Evolutionary conservation across 2,888 invertebrate species (phyloP), one percentile per base, ranked within the genome.

Genomic region (Caenorhabditis angaria): DNA sequence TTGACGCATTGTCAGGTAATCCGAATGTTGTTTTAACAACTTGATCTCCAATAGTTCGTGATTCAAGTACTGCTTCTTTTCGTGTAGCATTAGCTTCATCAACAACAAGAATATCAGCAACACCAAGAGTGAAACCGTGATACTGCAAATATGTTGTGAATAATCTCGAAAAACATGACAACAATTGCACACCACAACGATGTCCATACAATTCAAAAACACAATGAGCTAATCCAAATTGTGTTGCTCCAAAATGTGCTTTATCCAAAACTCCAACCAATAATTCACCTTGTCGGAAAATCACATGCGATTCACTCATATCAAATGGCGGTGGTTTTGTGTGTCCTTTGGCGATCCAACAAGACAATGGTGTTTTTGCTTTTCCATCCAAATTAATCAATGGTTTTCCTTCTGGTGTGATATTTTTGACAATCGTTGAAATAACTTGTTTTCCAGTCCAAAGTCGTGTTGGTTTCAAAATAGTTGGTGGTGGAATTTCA

Each of bases 401-500:
- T 0, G 90, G 89, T 76, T 90, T 91, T 4, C 91, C 92, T 76
- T 91, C 90, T 0, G 96, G 95, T 68, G 93, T 93, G 20, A 92
- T 90, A 88, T 97, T 96, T 2, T 93, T 91, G 20, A 97, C 92
- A 12, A 97, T 91, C 0, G 95, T 95, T 0, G 95, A 94, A 2
- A 96, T 86, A 18, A 95, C 91, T 90, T 99, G 97, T 89, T 99
- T 99, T 3, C 99, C 99, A 1, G 96, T 94, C 97, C 97, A 99
- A 22, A 97, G 88, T 24, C 88, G 88, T 1, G 90, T 83, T 0
- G 99, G 99, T 89, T 95, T 96, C 1, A 94, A 69, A 75, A 99
- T 94, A 2, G 94, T 89, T 0, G 99, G 99, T 85, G 95, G 94
- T 0, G 88, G 85, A 48, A 86, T 78, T 53, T 76, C 69, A 25